Conservation (phyloP, 2,113 vertebrate genomes). For the Lampris megalopsis region DNA sequence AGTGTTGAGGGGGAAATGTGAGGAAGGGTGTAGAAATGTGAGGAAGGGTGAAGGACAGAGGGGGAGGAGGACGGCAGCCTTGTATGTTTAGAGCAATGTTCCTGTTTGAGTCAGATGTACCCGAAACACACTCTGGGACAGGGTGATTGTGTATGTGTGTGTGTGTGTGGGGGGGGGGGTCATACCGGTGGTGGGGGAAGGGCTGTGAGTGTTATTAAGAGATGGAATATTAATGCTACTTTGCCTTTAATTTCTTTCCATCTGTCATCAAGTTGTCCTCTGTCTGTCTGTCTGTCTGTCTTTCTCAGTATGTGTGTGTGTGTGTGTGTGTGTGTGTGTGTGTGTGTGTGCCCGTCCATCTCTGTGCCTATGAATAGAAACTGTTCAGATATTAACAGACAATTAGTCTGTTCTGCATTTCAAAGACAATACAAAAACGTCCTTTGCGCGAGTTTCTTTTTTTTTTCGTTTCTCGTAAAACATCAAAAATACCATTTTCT, state of each 20-base stretch:
- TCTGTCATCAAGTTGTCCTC: constrained; percentile 75
- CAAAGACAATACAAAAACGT: constrained; percentile 64
- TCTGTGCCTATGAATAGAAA: constrained; percentile 64
- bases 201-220: constrained; percentile 53
- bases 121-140: constrained; percentile 49
- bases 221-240: constrained; percentile 74
- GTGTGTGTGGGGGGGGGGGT: constrained; percentile 25
- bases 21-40: constrained; percentile 12
- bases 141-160: constrained; percentile 28
- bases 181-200: constrained; percentile 55
- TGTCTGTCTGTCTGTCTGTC: constrained; percentile 35
- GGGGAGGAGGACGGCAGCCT: constrained; percentile 31
- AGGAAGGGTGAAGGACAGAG: constrained; percentile 9
- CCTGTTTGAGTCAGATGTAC: constrained; percentile 48
- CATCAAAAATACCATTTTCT: constrained; percentile 66
- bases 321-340: constrained; percentile 13
- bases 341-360: constrained; percentile 4
- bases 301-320: neutral
- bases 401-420: constrained; percentile 70
- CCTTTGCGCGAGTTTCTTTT: constrained; percentile 57
- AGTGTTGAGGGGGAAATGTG: neutral
- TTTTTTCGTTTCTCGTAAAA: constrained; percentile 56
- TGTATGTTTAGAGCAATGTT: constrained; percentile 53
- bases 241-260: constrained; percentile 80
- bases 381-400: constrained; percentile 70